Percentiles rank a stretch among this genome's conserved stretches.
Conservation (phyloP, 2,113 vertebrate genomes). For the Hassar affinis region DNA sequence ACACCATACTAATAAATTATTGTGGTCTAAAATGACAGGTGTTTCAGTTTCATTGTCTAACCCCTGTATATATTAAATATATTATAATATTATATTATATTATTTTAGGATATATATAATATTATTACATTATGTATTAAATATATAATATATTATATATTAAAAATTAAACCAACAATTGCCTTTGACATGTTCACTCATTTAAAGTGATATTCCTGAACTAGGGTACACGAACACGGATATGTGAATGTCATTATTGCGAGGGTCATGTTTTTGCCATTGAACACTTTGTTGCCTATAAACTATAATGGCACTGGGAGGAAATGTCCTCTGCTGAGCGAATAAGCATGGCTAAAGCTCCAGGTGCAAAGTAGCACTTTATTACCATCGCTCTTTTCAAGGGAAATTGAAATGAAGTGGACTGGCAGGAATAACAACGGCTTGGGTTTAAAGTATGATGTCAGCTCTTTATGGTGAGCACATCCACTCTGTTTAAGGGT, state of each 20-base stretch:
- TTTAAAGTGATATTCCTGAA: slow-evolving; percentile 11
- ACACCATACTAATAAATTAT: too few species aligned
- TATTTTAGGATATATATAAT: too few species aligned
- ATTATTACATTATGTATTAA: too few species aligned
- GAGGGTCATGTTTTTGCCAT: slow-evolving; percentile 14
- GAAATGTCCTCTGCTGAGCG: slow-evolving; percentile 19
- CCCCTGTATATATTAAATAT: too few species aligned
- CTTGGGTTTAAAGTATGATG: slow-evolving; percentile 7
- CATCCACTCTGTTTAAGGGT: not conserved
- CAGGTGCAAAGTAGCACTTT: not conserved
- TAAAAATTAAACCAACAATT: not conserved
- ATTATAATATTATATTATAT: too few species aligned
- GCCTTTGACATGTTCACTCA: not conserved
- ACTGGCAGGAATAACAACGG: not conserved
- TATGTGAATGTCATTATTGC: slow-evolving; percentile 2
- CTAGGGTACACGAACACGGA: not conserved
- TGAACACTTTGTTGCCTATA: not conserved
- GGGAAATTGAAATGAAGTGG: not conserved
- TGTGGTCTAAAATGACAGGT: too few species aligned
- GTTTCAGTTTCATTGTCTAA: too few species aligned
- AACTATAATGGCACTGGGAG: not conserved
- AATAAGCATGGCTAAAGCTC: not conserved
- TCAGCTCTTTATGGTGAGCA: not conserved
- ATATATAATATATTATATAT: too few species aligned
- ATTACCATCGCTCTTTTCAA: not conserved